These are phyloP conservation scores for Oscheius myriophilus DNA, from an alignment of 2,888 invertebrate species.

Conservation along the genomic window DNA sequence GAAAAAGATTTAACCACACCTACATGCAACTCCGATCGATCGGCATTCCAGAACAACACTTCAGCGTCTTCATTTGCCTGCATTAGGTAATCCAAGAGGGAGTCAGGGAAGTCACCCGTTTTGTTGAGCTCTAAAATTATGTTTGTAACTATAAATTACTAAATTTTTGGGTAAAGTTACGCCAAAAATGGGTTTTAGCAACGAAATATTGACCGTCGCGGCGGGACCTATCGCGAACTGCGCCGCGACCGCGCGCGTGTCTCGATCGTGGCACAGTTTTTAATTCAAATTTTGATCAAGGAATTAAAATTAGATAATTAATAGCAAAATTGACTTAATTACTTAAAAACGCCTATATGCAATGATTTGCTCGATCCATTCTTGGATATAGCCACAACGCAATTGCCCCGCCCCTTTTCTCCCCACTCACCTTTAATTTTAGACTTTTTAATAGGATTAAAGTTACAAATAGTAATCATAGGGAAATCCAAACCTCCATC, in stretches of 20 bases:
- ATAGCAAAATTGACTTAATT: no score
- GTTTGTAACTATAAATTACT: not conserved
- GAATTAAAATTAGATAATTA: no score
- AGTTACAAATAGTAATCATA: conserved; percentile 64
- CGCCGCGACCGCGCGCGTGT: not conserved
- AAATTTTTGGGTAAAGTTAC: no score
- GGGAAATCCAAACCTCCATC: conserved; percentile 63
- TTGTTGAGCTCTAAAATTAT: conserved; percentile 46
- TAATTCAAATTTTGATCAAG: no score
- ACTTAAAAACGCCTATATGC: no score
- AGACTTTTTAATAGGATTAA: conserved; percentile 60
- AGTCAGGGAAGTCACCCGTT: conserved; percentile 56
- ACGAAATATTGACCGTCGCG: no score
- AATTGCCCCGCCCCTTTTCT: no score
- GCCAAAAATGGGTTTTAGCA: no score
- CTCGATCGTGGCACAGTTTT: no score
- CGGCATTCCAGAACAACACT: conserved; percentile 45
- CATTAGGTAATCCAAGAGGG: conserved; percentile 59
- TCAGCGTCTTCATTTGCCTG: conserved; percentile 51
- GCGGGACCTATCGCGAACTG: conserved; percentile 5
- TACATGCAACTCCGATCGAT: conserved; percentile 28
- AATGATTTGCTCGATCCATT: no score
- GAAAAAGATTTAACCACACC: conserved; percentile 11
- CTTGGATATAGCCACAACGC: no score
- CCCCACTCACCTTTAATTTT: conserved; percentile 59